phyloP scores from a whole-genome alignment of 2,113 vertebrate genomes.

The Pachycephala philippinensis region DNA sequence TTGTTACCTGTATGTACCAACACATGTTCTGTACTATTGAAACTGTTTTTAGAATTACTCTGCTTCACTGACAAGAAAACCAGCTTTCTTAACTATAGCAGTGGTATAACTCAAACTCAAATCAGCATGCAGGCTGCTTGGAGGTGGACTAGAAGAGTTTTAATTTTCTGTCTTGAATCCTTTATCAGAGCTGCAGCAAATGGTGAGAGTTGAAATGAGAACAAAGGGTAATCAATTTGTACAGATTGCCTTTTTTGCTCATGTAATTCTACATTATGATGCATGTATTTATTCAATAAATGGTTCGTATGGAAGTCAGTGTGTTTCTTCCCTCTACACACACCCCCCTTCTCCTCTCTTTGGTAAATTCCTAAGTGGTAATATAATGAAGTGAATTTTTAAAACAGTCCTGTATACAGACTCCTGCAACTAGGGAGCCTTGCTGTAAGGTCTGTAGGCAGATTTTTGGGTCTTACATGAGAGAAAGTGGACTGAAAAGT shows the following conservation, averaged over 20 bases:
- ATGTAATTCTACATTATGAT: slow-evolving; percentile 62
- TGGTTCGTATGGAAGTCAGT: slow-evolving; percentile 15
- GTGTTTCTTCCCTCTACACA: neutral
- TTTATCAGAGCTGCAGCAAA: slow-evolving; percentile 45
- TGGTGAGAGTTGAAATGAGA: slow-evolving; percentile 24
- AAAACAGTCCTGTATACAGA: neutral
- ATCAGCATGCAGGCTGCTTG: slow-evolving; percentile 5
- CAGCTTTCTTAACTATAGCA: slow-evolving; percentile 5
- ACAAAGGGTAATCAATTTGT: slow-evolving; percentile 48
- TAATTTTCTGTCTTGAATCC: neutral
- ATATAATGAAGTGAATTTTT: neutral
- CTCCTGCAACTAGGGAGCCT: neutral
- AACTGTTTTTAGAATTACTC: slow-evolving; percentile 20
- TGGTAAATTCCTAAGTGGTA: neutral
- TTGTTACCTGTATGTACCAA: slow-evolving; percentile 23
- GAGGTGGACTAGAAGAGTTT: slow-evolving; percentile 15
- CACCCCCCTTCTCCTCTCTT: neutral
- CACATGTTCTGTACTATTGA: slow-evolving; percentile 11
- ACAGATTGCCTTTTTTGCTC: slow-evolving; percentile 63
- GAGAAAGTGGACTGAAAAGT: neutral
- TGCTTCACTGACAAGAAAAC: slow-evolving; percentile 34
- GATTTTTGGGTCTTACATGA: neutral
- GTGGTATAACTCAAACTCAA: slow-evolving; percentile 4
- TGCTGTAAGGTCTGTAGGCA: neutral
- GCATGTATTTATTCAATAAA: slow-evolving; percentile 81